Conservation (phyloP, 2,113 vertebrate species). For the Drymodes brunneopygia region DNA sequence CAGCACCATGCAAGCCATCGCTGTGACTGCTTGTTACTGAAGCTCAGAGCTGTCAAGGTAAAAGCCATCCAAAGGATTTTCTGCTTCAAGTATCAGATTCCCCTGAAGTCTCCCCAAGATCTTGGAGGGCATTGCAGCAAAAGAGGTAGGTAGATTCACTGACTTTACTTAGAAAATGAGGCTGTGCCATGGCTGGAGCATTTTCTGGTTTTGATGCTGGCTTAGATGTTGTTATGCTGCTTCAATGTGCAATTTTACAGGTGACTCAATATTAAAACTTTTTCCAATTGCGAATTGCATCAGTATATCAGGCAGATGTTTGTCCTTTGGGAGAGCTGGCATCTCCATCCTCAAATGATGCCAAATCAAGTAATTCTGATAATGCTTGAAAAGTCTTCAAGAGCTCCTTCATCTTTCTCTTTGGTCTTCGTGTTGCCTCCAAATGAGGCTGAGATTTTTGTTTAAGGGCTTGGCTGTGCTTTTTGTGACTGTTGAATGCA, state of each 20-base stretch:
- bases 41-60: neutral
- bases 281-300: neutral
- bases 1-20: neutral
- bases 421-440: neutral
- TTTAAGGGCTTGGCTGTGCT: neutral
- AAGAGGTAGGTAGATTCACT: neutral
- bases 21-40: neutral
- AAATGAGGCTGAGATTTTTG: neutral
- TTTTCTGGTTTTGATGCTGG: neutral
- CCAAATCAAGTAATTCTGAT: neutral
- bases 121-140: neutral
- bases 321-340: neutral
- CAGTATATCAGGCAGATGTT: neutral
- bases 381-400: neutral
- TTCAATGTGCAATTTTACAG: neutral
- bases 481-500: neutral
- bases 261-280: neutral
- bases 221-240: neutral
- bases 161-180: neutral
- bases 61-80: neutral
- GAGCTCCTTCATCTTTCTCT: neutral
- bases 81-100: neutral
- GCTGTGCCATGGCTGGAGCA: neutral
- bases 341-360: neutral
- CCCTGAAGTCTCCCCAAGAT: neutral